Conservation (phyloP, 2,113 vertebrate species). For the Agapornis roseicollis region DNA sequence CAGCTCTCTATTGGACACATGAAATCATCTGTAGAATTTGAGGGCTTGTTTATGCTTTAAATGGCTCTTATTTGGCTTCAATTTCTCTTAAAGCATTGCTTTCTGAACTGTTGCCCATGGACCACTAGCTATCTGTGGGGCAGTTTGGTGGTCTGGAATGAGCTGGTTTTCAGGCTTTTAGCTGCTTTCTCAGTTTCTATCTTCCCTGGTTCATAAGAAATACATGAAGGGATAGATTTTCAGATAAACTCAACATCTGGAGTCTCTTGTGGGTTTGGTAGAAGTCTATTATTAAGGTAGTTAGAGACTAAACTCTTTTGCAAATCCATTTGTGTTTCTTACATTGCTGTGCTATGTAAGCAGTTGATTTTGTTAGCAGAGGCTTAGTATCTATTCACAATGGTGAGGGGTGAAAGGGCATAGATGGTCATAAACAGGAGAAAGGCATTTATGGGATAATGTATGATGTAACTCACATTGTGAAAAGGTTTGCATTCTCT, state of each 20-base stretch:
- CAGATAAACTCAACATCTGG: not conserved
- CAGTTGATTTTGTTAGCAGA: not conserved
- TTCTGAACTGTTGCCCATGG: not conserved
- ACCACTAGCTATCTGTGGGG: not conserved
- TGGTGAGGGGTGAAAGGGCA: not conserved
- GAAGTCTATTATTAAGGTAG: not conserved
- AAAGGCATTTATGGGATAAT: not conserved
- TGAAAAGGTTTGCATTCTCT: not conserved
- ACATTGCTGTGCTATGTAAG: not conserved
- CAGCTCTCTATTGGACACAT: not conserved
- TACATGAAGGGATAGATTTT: not conserved
- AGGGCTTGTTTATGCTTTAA: not conserved
- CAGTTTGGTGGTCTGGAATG: not conserved
- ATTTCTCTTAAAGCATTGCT: not conserved
- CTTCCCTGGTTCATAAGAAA: not conserved
- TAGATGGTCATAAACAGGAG: not conserved
- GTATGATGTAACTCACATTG: not conserved
- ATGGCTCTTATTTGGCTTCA: not conserved
- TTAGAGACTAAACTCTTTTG: not conserved
- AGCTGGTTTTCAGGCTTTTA: not conserved
- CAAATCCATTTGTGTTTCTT: not conserved
- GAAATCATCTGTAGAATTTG: conserved; percentile 6
- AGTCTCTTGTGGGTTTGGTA: not conserved
- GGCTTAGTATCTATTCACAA: not conserved
- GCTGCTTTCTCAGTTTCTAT: not conserved